Evolutionary conservation across 23 tunicate genomes (phyloP).

Genomic region (Oikopleura albicans): DNA sequence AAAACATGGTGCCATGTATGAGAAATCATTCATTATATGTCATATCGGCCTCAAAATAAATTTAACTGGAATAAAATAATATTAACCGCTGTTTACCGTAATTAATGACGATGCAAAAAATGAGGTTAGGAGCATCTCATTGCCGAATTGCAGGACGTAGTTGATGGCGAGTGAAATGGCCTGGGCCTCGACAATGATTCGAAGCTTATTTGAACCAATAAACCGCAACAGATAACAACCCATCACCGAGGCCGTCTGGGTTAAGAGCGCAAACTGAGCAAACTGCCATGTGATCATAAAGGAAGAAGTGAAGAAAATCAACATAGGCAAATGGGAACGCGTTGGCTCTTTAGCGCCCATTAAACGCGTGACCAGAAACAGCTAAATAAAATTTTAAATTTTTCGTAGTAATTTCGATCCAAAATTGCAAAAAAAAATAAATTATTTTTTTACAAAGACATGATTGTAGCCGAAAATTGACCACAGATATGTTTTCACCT

Average conservation of each 20-base stretch:
- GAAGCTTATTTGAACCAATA: constrained; percentile 81
- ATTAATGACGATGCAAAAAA: constrained; percentile 84
- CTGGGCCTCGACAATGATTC: constrained; percentile 64
- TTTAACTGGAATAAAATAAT: too few species aligned
- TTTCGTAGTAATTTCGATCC: not conserved
- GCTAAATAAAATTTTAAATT: not conserved
- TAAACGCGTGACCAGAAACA: not conserved
- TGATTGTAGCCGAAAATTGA: too few species aligned
- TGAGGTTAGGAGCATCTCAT: constrained; percentile 87
- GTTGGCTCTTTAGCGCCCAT: not conserved
- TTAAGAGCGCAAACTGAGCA: constrained; percentile 96
- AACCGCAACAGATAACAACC: constrained; percentile 68
- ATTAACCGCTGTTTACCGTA: too few species aligned
- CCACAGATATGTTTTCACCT: not conserved
- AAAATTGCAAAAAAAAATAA: not conserved
- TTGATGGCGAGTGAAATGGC: constrained; percentile 48
- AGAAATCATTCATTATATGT: too few species aligned
- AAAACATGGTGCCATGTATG: too few species aligned
- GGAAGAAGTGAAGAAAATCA: constrained; percentile 30
- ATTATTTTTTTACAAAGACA: not conserved
- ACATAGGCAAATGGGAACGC: not conserved
- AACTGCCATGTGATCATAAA: constrained; percentile 99
- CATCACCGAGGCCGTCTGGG: constrained; percentile 84
- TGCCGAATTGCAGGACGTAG: constrained; percentile 84
- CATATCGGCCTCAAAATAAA: too few species aligned